phyloP scores from a whole-genome alignment of 2,888 invertebrate species.

The Coelopa pilipes region DNA sequence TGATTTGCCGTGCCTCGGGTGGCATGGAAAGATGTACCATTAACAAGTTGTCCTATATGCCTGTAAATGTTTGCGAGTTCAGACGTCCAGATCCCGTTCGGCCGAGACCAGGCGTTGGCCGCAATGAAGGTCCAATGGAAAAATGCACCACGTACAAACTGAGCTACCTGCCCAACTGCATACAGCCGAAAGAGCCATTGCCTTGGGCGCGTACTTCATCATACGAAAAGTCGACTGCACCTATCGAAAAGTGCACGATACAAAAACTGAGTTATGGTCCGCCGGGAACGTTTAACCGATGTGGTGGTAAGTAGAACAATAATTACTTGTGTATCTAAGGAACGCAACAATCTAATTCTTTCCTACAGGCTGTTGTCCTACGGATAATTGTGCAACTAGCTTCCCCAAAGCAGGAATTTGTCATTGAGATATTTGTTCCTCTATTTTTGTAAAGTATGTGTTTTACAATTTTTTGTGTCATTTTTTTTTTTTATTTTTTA shows the following conservation, averaged over 20 bases:
- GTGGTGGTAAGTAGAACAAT: constrained; percentile 54
- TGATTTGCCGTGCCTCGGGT: constrained; percentile 55
- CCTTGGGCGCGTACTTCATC: constrained; percentile 60
- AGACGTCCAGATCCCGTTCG: constrained; percentile 51
- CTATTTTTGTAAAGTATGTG: constrained; percentile 37
- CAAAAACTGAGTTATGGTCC: constrained; percentile 74
- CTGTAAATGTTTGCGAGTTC: constrained; percentile 57
- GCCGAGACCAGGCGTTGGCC: constrained; percentile 60
- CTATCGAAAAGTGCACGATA: constrained; percentile 69
- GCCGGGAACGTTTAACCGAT: constrained; percentile 68
- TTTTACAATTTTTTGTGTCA: constrained; percentile 27
- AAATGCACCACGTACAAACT: constrained; percentile 71
- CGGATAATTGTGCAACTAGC: constrained; percentile 41
- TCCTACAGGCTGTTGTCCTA: constrained; percentile 42
- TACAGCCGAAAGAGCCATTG: constrained; percentile 57
- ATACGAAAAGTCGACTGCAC: constrained; percentile 57
- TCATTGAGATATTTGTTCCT: constrained; percentile 40
- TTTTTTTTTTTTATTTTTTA: constrained; percentile 34
- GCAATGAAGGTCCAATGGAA: constrained; percentile 55
- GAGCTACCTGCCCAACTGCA: constrained; percentile 68
- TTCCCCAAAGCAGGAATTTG: constrained; percentile 64
- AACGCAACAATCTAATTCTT: neutral
- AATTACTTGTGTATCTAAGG: neutral
- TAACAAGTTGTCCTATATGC: constrained; percentile 64
- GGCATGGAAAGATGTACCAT: constrained; percentile 62